Percentiles rank a stretch among this genome's conserved stretches.
These are phyloP conservation scores for Pyrrhura leucotis DNA, from an alignment of 2,797 vertebrate genomes.

Conservation along the genomic window DNA sequence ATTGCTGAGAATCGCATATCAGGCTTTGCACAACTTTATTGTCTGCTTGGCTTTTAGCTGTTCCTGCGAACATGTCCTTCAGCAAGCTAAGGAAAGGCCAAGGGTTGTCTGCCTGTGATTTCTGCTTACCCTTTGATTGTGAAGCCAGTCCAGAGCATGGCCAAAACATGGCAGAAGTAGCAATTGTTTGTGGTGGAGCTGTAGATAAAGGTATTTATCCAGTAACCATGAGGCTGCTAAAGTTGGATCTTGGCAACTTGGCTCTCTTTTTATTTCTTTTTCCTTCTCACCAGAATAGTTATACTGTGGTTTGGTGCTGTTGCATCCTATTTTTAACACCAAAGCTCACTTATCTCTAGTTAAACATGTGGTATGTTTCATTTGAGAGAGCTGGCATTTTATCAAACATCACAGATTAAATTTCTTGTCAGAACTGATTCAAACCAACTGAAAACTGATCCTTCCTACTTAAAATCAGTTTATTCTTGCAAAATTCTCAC, in stretches of 20 bases:
- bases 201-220: not conserved
- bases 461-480: not conserved
- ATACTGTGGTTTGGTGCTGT: not conserved
- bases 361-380: not conserved
- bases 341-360: not conserved
- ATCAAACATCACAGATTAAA: not conserved
- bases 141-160: not conserved
- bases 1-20: not conserved
- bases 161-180: not conserved
- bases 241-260: not conserved
- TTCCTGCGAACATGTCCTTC: not conserved
- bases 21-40: constrained; percentile 63
- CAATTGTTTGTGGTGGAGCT: not conserved
- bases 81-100: not conserved
- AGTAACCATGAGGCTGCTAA: not conserved
- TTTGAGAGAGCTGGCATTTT: not conserved
- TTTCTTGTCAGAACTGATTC: not conserved
- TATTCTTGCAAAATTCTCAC: not conserved
- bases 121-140: constrained; percentile 47
- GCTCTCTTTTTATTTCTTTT: not conserved
- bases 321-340: constrained; percentile 44
- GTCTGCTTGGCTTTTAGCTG: not conserved
- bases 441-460: not conserved
- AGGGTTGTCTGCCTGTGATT: not conserved
- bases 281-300: not conserved